These are phyloP conservation scores for Glomeris marginata DNA, from an alignment of 2,888 invertebrate genomes.

Conservation along the genomic window DNA sequence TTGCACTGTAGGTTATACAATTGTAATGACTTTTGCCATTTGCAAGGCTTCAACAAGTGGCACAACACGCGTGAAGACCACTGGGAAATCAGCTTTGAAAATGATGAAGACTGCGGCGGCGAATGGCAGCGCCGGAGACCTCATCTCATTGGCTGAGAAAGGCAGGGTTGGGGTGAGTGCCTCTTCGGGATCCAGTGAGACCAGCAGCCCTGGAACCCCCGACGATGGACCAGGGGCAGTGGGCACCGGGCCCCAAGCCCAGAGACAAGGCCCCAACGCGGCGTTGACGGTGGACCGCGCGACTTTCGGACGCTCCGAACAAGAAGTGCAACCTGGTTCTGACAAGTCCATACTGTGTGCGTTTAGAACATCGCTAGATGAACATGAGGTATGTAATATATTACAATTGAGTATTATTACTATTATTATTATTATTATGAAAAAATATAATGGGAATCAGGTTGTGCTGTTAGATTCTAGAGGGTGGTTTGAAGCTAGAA, in stretches of 20 bases:
- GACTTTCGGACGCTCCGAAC: conserved; percentile 18
- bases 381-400: conserved; percentile 11
- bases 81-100: too few relatives aligned
- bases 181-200: conserved; percentile 20
- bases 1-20: too few relatives aligned
- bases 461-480: too few relatives aligned
- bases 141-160: conserved; percentile 21
- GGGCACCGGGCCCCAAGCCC: not conserved
- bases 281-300: conserved; percentile 15
- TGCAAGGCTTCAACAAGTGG: too few relatives aligned
- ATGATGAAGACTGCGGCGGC: not conserved
- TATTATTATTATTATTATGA: too few relatives aligned
- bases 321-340: conserved; percentile 18
- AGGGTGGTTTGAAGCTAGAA: too few relatives aligned
- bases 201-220: conserved; percentile 18
- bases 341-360: conserved; percentile 12
- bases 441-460: too few relatives aligned
- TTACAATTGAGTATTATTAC: too few relatives aligned
- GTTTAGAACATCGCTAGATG: conserved; percentile 7
- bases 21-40: too few relatives aligned
- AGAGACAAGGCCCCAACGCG: conserved; percentile 7
- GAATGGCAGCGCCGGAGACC: conserved; percentile 17
- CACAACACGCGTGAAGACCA: too few relatives aligned
- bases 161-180: conserved; percentile 20
- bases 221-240: conserved; percentile 11